phyloP scores from a whole-genome alignment of 2,113 vertebrate genomes.

The Sander vitreus region DNA sequence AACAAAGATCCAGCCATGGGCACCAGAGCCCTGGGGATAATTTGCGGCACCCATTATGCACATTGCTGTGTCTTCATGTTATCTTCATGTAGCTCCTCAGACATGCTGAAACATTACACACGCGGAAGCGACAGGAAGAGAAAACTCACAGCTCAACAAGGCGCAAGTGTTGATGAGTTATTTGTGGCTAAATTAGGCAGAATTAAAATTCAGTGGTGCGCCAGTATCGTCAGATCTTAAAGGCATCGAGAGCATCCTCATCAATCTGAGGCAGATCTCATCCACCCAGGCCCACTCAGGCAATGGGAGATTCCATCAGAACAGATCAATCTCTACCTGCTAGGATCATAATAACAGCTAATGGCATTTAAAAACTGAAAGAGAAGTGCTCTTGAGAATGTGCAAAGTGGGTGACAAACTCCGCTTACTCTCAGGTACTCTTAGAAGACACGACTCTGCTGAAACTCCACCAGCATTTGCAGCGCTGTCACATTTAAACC shows the following conservation, averaged over 20 bases:
- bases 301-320: slow-evolving; percentile 64
- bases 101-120: slow-evolving; percentile 32
- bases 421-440: slow-evolving; percentile 53
- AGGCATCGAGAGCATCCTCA: slow-evolving; percentile 44
- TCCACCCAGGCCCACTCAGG: slow-evolving; percentile 54
- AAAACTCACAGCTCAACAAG: slow-evolving; percentile 35
- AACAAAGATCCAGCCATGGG: slow-evolving; percentile 65
- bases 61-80: slow-evolving; percentile 47
- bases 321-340: slow-evolving; percentile 54
- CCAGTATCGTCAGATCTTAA: slow-evolving; percentile 34
- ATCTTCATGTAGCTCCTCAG: slow-evolving; percentile 42
- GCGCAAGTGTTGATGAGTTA: slow-evolving; percentile 51
- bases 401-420: slow-evolving; percentile 33
- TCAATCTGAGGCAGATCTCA: slow-evolving; percentile 61
- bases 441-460: slow-evolving; percentile 43
- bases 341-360: slow-evolving; percentile 60
- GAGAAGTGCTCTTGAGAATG: slow-evolving; percentile 61
- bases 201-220: slow-evolving; percentile 36
- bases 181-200: slow-evolving; percentile 49
- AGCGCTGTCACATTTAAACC: slow-evolving; percentile 43
- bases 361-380: slow-evolving; percentile 57
- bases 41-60: slow-evolving; percentile 51
- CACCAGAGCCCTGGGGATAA: slow-evolving; percentile 47
- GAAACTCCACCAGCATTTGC: slow-evolving; percentile 19
- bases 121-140: neutral